Conservation (phyloP, 2,113 vertebrate species). For the Mastomys natalensis region DNA sequence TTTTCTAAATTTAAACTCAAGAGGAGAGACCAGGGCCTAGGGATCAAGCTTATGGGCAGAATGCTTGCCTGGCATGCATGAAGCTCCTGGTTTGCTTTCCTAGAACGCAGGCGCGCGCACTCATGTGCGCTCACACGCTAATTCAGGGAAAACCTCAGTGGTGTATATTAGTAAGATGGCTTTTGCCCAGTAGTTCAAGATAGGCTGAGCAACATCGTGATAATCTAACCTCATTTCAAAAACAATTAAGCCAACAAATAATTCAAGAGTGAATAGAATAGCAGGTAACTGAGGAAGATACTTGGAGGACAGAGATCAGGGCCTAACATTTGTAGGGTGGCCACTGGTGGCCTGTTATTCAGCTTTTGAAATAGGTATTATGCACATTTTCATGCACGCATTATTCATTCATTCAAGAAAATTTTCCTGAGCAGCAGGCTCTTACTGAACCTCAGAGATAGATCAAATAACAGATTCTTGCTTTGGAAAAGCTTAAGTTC, state of each 20-base stretch:
- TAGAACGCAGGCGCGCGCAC: neutral
- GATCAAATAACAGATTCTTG: neutral
- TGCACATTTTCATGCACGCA: neutral
- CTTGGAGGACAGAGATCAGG: neutral
- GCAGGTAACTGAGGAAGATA: neutral
- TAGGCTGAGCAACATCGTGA: neutral
- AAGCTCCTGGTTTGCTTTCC: neutral
- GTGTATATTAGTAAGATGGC: neutral
- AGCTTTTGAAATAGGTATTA: neutral
- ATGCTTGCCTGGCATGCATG: neutral
- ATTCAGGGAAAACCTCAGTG: too few relatives aligned
- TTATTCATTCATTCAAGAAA: slow-evolving; percentile 9
- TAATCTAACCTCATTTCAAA: neutral
- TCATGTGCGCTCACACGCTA: rapidly evolving
- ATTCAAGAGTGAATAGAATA: neutral
- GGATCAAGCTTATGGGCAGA: neutral
- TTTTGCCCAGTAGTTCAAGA: neutral
- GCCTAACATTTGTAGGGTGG: neutral
- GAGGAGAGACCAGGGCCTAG: neutral
- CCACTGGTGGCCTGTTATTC: neutral
- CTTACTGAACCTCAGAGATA: slow-evolving; percentile 7
- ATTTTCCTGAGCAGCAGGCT: slow-evolving; percentile 23
- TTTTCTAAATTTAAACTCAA: slow-evolving; percentile 58
- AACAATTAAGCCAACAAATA: neutral
- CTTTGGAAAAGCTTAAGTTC: neutral